A percentile compares a stretch with the other conserved stretches of the same genome.
These are phyloP conservation scores for Drosophila eugracilis DNA, from an alignment of 1,140 invertebrate species.

Conservation along the genomic window DNA sequence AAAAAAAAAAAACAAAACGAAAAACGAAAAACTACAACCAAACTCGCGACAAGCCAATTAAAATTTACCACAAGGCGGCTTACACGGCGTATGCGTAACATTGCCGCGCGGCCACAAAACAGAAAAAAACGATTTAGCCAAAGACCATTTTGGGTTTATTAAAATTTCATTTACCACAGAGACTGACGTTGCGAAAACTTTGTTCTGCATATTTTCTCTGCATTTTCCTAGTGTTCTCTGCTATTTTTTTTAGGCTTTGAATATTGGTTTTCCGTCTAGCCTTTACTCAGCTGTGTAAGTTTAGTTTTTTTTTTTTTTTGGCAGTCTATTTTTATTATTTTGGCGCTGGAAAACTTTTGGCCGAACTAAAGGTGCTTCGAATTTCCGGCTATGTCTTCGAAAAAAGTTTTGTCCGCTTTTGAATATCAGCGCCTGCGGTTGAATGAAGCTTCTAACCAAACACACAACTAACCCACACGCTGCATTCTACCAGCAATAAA, in stretches of 20 bases:
- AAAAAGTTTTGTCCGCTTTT: slow-evolving; percentile 48
- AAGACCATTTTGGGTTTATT: slow-evolving; percentile 47
- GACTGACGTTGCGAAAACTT: slow-evolving; percentile 18
- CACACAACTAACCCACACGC: slow-evolving; percentile 1
- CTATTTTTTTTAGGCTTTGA: slow-evolving; percentile 1
- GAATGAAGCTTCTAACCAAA: slow-evolving; percentile 28
- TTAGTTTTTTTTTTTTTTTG: slow-evolving; percentile 19
- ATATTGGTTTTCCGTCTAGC: slow-evolving; percentile 27
- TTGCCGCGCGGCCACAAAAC: slow-evolving; percentile 15
- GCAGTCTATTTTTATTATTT: slow-evolving; percentile 31
- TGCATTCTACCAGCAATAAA: slow-evolving; percentile 3
- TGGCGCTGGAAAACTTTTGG: slow-evolving; percentile 26
- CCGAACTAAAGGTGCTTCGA: slow-evolving; percentile 40
- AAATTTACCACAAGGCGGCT: slow-evolving; percentile 53
- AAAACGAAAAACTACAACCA: slow-evolving; percentile 38
- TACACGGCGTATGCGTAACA: slow-evolving; percentile 58
- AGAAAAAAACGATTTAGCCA: slow-evolving; percentile 34
- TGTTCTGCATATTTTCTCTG: slow-evolving; percentile 22
- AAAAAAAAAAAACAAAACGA: too few species aligned
- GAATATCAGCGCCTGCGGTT: slow-evolving; percentile 42
- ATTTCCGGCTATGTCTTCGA: slow-evolving; percentile 23
- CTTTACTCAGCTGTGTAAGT: slow-evolving; percentile 17
- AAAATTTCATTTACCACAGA: slow-evolving; percentile 51
- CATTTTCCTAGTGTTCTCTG: slow-evolving; percentile 3
- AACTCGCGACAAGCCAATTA: slow-evolving; percentile 53